Evolutionary conservation across 2,113 vertebrate species (phyloP), one percentile per base, ranked within the genome.

Genomic region (Garra rufa): DNA sequence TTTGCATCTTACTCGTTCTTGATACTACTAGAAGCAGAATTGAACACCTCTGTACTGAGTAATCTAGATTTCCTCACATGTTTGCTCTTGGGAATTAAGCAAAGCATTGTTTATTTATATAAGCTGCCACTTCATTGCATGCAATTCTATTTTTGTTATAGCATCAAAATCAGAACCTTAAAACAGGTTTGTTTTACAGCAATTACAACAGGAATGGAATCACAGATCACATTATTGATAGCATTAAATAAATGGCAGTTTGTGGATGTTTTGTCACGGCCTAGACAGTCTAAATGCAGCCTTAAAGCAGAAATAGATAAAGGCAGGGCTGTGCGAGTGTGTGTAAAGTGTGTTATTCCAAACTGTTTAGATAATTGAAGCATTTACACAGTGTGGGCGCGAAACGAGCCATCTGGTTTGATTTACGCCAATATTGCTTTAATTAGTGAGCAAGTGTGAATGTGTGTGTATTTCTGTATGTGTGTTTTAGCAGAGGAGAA

Each of bases 321-420:
- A 75, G 46, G 17, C 46, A 44, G 4, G 80, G 13, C 14, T 43
- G 59, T 46, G 17, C 67, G 52, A 59, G 71, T 59, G 63, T 26
- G 30, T 46, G 38, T 55, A 86, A 87, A 86, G 86, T 71, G 86
- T 87, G 87, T 86, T 85, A 83, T 88, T 59, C 50, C 73, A 82
- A 65, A 87, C 82, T 83, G 87, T 85, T 86, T 88, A 85, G 89
- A 87, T 88, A 90, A 90, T 88, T 88, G 85, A 46, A 24, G 85
- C 57, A 44, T 88, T 89, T 86, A 83, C 74, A 30, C 76, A 77
- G 34, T 50, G 82, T 38, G 76, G 70, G 57, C 9, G 61, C 28
- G 30, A 81, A 80, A 55, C 41, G 0, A 46, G n/a, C 52, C 87
- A 87, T 83, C 89, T 89, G 87, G 52, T 89, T 89, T 86, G 78